Conservation (phyloP, 2,797 vertebrate species). For the Delichon dasypus region DNA sequence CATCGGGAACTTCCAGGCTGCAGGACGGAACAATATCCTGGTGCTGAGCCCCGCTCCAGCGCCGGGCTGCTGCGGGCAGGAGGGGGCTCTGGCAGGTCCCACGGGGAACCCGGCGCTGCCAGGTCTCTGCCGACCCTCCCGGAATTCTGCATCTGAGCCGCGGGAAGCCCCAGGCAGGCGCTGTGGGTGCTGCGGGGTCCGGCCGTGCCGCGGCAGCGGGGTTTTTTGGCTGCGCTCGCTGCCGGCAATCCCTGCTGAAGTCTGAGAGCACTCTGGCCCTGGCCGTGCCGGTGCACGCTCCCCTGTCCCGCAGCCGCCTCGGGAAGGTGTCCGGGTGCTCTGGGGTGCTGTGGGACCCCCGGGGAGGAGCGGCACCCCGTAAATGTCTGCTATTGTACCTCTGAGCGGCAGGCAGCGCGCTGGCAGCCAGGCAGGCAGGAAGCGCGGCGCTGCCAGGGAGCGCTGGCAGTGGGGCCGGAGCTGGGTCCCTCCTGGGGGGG, state of each 20-base stretch:
- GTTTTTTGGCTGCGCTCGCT: fast-evolving
- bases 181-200: fast-evolving
- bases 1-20: neutral
- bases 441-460: neutral
- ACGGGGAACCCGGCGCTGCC: fast-evolving
- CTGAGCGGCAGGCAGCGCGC: fast-evolving
- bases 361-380: fast-evolving
- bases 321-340: neutral
- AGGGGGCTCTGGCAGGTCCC: neutral
- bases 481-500: neutral
- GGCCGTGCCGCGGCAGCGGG: neutral
- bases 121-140: fast-evolving
- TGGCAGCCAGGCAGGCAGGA: fast-evolving
- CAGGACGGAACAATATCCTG: neutral
- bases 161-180: neutral
- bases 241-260: fast-evolving
- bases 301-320: neutral
- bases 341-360: neutral
- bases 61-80: neutral
- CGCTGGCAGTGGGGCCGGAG: neutral
- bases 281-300: fast-evolving
- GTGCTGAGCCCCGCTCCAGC: neutral
- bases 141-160: neutral
- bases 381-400: fast-evolving
- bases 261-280: fast-evolving